Evolutionary conservation across 2,888 invertebrate species (phyloP).

Genomic region (Pinctada fucata): DNA sequence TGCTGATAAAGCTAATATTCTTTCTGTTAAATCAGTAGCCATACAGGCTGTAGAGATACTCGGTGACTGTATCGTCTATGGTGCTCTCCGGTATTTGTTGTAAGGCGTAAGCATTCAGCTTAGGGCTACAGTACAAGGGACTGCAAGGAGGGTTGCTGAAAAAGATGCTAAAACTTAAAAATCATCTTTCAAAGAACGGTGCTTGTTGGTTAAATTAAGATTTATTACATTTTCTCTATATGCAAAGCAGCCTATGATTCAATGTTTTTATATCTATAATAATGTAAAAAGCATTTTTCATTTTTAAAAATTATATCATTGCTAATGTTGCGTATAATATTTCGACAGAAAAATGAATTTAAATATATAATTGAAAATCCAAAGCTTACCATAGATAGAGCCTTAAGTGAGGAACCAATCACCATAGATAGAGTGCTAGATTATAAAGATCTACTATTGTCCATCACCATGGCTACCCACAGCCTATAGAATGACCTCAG

Average conservation of each 20-base stretch:
- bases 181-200: neutral
- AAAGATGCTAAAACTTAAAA: neutral
- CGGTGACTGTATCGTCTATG: constrained; percentile 6
- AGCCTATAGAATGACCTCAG: neutral
- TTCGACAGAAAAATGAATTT: neutral
- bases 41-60: constrained; percentile 2
- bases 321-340: neutral
- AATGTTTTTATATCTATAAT: too few relatives aligned
- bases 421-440: neutral
- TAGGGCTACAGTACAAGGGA: constrained; percentile 34
- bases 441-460: neutral
- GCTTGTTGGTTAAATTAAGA: neutral
- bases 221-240: too few relatives aligned
- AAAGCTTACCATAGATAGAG: neutral
- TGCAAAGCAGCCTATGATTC: too few relatives aligned
- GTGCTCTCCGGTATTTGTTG: constrained; percentile 22
- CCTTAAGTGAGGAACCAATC: neutral
- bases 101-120: constrained; percentile 19
- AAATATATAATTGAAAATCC: neutral
- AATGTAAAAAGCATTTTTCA: too few relatives aligned
- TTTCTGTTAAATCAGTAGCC: too few relatives aligned
- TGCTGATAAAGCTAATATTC: too few relatives aligned
- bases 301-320: too few relatives aligned
- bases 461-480: neutral
- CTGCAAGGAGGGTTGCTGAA: constrained; percentile 43